These are phyloP conservation scores for Cygnus atratus DNA, from an alignment of 2,113 vertebrate species.

Conservation along the genomic window DNA sequence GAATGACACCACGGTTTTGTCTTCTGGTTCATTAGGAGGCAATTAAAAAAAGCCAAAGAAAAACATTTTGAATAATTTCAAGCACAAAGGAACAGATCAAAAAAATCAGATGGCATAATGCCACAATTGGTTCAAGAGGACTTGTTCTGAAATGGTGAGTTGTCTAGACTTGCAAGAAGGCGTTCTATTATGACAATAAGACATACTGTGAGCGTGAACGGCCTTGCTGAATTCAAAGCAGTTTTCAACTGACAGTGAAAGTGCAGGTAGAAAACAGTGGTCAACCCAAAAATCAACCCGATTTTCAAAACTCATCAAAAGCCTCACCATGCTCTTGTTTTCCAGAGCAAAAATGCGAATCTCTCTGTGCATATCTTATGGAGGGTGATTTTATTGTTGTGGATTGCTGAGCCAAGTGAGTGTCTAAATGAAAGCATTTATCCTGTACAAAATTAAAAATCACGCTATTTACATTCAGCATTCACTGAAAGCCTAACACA, in stretches of 20 bases:
- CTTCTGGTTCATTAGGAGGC: not conserved
- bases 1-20: not conserved
- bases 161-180: constrained; percentile 34
- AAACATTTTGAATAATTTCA: constrained; percentile 52
- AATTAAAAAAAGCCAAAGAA: not conserved
- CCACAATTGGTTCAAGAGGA: constrained; percentile 48
- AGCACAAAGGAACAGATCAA: not conserved
- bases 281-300: not conserved
- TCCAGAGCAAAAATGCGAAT: not conserved
- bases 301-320: not conserved
- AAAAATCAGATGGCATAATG: not conserved
- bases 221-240: constrained; percentile 4
- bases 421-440: not conserved
- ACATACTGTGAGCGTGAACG: not conserved
- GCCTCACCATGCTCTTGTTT: not conserved
- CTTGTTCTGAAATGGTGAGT: not conserved
- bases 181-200: constrained; percentile 18
- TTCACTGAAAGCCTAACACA: not conserved
- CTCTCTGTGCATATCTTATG: not conserved
- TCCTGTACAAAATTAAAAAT: not conserved
- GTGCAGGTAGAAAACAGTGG: not conserved
- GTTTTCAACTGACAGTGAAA: not conserved
- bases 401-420: not conserved
- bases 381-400: not conserved
- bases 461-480: not conserved